Base-by-base conservation (phyloP, 2,113 vertebrate genomes). In the Channa maculata region DNA sequence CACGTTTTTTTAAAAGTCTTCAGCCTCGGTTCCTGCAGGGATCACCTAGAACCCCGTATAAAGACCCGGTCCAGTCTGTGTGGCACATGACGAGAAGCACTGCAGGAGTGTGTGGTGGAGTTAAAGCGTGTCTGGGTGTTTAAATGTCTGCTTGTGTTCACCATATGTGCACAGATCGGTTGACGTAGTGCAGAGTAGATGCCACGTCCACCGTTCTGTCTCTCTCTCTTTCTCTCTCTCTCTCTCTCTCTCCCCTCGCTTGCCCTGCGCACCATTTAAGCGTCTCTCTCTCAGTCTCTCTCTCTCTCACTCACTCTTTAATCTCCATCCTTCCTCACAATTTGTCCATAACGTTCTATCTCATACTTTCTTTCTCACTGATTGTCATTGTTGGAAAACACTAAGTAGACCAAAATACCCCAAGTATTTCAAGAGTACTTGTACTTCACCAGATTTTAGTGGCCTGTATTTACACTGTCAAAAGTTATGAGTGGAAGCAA, bases 181-280 rank as follows among this genome's bases (percentile, higher is more conserved):
- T 89, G 90, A 92, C 91, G 88, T 87, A 80, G 61, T 75, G 66
- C 77, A 62, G 77, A 83, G 82, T 74, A 82, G 84, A 86, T 92
- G 91, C 91, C 91, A 92, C 91, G 91, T 92, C 90, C 90, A 87
- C 88, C 48, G 44, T 65, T 85, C 75, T 84, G 75, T 84, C 87
- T 71, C 82, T 61, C 75, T 36, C 80, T 80, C 78, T 68, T 59
- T 55, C 84, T 74, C 76, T 41, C 69, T 58, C 66, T 54, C 58
- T 60, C 67, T 66, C 81, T 65, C 75, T 55, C 80, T 53, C 62
- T 49, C 71, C 49, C 62, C 51, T 51, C 37, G 36, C 24, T 59
- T 55, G 69, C 68, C 55, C 39, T 12, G 73, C 66, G 70, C 81
- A 59, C 66, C 53, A 10, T 71, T 45, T 61, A 24, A 54, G 65